These are phyloP conservation scores for Sinonovacula constricta DNA, from an alignment of 1,140 invertebrate genomes.

Conservation along the genomic window DNA sequence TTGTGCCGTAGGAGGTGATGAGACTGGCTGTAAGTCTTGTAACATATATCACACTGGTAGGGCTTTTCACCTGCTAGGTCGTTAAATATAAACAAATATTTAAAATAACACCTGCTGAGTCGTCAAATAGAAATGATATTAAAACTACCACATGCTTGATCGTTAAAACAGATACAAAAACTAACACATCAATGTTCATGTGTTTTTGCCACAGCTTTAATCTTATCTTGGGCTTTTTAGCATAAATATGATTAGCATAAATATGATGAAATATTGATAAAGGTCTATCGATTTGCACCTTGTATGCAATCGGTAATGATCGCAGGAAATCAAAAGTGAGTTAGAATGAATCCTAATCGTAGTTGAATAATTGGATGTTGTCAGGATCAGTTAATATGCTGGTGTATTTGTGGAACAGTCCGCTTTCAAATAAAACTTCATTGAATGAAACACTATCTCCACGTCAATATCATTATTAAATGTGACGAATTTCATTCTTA, in stretches of 20 bases:
- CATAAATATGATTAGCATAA: too few species aligned
- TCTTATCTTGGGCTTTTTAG: neutral
- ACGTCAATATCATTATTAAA: too few species aligned
- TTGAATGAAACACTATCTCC: too few species aligned
- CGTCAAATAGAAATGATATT: neutral
- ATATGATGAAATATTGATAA: too few species aligned
- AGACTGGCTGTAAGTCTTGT: neutral
- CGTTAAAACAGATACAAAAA: neutral
- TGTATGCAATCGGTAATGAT: too few species aligned
- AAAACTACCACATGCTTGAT: neutral
- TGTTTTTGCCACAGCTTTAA: neutral
- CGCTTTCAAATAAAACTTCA: too few species aligned
- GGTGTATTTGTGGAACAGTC: too few species aligned
- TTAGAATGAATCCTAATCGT: too few species aligned
- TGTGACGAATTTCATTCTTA: neutral
- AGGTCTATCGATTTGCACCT: too few species aligned
- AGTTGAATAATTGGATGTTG: too few species aligned
- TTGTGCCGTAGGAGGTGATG: neutral
- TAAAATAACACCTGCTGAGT: neutral
- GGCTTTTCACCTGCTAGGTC: neutral
- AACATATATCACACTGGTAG: neutral
- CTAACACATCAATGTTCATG: neutral
- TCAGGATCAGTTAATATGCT: too few species aligned
- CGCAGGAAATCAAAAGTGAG: too few species aligned
- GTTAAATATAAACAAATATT: neutral